phyloP scores from a whole-genome alignment of 1,140 invertebrate genomes.

The Zeugodacus cucurbitae region DNA sequence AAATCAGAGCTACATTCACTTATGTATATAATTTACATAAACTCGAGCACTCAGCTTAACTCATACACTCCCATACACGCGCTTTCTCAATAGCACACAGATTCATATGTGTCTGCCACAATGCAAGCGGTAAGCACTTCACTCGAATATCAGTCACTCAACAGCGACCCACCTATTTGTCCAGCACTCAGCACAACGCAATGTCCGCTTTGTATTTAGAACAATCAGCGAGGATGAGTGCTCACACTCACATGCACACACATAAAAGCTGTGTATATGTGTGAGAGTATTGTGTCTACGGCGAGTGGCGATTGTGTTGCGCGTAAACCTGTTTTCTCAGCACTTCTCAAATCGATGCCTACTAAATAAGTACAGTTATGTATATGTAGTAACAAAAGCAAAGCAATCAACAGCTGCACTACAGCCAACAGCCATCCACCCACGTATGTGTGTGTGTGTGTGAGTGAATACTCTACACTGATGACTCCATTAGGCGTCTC shows the following conservation, averaged over 20 bases:
- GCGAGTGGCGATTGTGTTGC: not conserved
- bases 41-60: no score
- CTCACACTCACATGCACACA: not conserved
- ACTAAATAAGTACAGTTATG: slow-evolving; percentile 4
- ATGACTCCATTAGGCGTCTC: slow-evolving; percentile 11
- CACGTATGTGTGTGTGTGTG: not conserved
- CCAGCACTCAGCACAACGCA: not conserved
- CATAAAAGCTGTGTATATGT: not conserved
- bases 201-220: not conserved
- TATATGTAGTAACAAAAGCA: not conserved
- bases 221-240: not conserved
- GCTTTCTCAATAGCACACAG: not conserved
- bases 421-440: not conserved
- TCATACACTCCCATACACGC: not conserved
- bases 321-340: slow-evolving; percentile 13
- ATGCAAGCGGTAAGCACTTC: not conserved
- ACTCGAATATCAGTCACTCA: not conserved
- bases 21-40: no score
- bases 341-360: slow-evolving; percentile 22
- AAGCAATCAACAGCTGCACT: not conserved
- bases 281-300: not conserved
- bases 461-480: not conserved
- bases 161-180: not conserved
- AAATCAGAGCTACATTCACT: no score
- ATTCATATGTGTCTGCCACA: not conserved